Evolutionary conservation across 1,140 invertebrate genomes (phyloP), one percentile per base, ranked within the genome.

Genomic region (Drosophila mojavensis): DNA sequence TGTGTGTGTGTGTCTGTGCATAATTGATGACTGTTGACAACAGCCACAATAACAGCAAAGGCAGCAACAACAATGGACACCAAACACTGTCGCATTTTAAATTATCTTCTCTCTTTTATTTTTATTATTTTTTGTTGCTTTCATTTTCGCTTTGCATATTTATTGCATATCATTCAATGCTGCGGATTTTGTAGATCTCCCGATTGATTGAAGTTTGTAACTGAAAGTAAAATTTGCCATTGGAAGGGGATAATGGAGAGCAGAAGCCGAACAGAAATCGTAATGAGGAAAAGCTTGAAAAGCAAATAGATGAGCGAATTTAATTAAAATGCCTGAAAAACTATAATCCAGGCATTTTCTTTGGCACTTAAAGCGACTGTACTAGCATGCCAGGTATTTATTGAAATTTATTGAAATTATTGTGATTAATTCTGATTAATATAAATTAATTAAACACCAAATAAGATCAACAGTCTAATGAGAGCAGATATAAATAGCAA

Each of bases 21-120:
- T 86, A 88, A 86, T 86, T 88, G 82, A 86, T 86, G 82, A 88
- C 82, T 79, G 82, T 79, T 82, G 76, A 79, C 81, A 75, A 72
- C 64, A 53, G 54, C 54, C 43, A 39, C 69, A 72, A 45, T 17
- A 67, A 30, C 15, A 17, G 6, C 43, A 47, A 47, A 17, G 53
- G 62, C 45, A 81, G 71, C 69, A 85, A 67, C 59, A 84, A 68
- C 72, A 67, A 79, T 47, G 17, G 11, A 15, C 26, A 20, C 5
- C 45, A 70, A 68, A 56, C 56, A 64, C 47, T 60, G 65, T 66
- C 64, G 72, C 76, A 88, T 88, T 82, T 79, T 69, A 86, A 86
- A 86, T 79, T 77, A 78, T 75, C 48, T 66, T 55, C 63, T 78
- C 28, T 24, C 20, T 2, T 24, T 24, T 24, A 17, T 17, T 17